phyloP scores from a whole-genome alignment of 2,797 vertebrate species.

The Myotis myotis region DNA sequence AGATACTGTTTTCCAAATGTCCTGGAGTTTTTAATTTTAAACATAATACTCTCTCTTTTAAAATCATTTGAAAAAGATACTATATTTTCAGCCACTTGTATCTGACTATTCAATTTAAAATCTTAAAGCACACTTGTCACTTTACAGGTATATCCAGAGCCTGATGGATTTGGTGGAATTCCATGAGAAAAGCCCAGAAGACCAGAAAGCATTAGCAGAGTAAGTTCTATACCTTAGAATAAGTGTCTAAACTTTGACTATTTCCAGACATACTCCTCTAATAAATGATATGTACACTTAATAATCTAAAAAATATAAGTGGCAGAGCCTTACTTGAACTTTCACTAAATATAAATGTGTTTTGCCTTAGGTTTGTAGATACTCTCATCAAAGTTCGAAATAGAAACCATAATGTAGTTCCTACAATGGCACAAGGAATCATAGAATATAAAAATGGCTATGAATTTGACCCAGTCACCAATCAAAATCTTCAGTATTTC shows the following conservation, averaged over 20 bases:
- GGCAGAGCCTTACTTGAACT: neutral
- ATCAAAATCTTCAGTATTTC: slow-evolving; percentile 99
- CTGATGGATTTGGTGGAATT: slow-evolving; percentile 95
- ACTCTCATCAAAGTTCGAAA: slow-evolving; percentile 93
- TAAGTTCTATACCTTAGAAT: slow-evolving; percentile 81
- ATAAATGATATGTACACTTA: neutral
- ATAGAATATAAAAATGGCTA: slow-evolving; percentile 96
- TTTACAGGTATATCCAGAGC: slow-evolving; percentile 95
- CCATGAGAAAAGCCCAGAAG: slow-evolving; percentile 91
- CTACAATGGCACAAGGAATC: slow-evolving; percentile 98
- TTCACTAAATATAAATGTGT: slow-evolving; percentile 20
- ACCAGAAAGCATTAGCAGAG: slow-evolving; percentile 91
- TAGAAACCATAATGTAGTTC: slow-evolving; percentile 95
- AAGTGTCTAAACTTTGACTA: neutral
- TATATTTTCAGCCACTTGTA: neutral
- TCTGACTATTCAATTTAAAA: neutral
- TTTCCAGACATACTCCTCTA: neutral
- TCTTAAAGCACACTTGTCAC: slow-evolving; percentile 33
- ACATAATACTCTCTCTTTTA: neutral
- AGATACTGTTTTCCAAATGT: neutral
- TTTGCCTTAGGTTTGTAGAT: slow-evolving; percentile 91
- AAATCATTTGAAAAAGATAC: neutral
- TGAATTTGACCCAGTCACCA: slow-evolving; percentile 94
- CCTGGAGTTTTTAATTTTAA: neutral
- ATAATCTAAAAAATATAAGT: neutral